Evolutionary conservation across 2,113 vertebrate species (phyloP), one percentile per base, ranked within the genome.

Genomic region (Sardina pilchardus): DNA sequence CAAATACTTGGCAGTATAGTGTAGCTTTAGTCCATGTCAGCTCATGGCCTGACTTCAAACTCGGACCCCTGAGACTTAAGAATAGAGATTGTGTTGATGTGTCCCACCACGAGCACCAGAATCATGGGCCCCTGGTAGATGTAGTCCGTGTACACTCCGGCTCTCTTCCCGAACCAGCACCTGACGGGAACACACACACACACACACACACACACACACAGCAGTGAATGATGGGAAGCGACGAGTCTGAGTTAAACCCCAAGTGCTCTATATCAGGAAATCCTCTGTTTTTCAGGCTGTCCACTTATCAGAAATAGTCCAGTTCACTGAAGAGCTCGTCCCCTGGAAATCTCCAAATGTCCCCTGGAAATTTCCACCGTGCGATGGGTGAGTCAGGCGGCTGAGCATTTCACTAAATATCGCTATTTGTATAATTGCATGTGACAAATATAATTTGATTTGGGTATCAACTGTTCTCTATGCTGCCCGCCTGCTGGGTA

Each of bases 111-210:
- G 26, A 99, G 92, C 89, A 99, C 97, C 26, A 98, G 93, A 84
- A 99, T 99, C 96, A 99, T 98, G 71, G 97, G 97, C 0, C 97
- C 97, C 90, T 99, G 97, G 92, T 98, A 99, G 93, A 99, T 99
- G 92, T 98, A 99, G 90, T 99, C 97, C 0, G 97, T 99, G 84
- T 97, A 98, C 7, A 98, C 95, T 17, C 97, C 97, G 0, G 97
- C 92, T 81, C 92, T 91, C 92, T 99, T 98, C 90, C 97, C 97
- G 91, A 99, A 99, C 97, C 97, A 99, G 95, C 97, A 99, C 92
- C 97, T 99, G 91, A 83, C 93, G 93, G 0, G 17, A 43, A 4
- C 5, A 36, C 21, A 86, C 81, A 43, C 85, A 26, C 47, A 48
- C 6, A 4, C 5, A 36, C 21, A 86, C 81, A 43, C 85, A 26